phyloP scores from a whole-genome alignment of 2,797 vertebrate species.

The Phrynocephalus vlangalii region DNA sequence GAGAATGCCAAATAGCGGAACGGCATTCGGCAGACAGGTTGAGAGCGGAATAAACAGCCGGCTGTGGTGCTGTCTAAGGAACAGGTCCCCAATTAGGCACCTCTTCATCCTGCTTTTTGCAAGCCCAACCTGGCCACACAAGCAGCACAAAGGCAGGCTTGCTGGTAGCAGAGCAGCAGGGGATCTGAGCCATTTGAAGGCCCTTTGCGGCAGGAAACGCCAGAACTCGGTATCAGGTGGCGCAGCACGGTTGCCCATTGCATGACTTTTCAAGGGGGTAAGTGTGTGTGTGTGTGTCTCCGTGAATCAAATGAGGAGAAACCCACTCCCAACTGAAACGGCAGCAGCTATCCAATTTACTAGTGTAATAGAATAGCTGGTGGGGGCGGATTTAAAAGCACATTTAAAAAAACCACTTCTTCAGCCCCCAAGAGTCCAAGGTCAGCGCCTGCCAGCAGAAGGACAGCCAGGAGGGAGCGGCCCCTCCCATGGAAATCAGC shows the following conservation, averaged over 20 bases:
- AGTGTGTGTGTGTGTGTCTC: not conserved
- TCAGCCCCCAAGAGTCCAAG: too few relatives aligned
- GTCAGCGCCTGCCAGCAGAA: too few relatives aligned
- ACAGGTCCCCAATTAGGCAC: slow-evolving; percentile 17
- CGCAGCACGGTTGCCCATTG: not conserved
- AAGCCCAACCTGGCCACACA: not conserved
- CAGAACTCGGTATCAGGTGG: not conserved
- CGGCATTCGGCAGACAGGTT: not conserved
- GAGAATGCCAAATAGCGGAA: not conserved
- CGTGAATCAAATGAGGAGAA: too few relatives aligned
- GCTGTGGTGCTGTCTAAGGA: slow-evolving; percentile 38
- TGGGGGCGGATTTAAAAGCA: too few relatives aligned
- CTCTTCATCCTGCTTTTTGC: slow-evolving; percentile 9
- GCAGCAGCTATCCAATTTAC: too few relatives aligned
- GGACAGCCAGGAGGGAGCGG: too few relatives aligned
- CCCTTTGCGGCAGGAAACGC: not conserved
- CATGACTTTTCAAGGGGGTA: not conserved
- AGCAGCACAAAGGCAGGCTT: not conserved
- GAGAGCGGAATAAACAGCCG: slow-evolving; percentile 36
- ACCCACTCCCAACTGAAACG: too few relatives aligned
- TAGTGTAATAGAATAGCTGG: too few relatives aligned
- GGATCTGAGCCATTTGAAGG: not conserved
- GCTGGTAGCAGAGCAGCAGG: not conserved
- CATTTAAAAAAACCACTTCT: too few relatives aligned
- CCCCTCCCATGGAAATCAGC: too few relatives aligned